Conservation (phyloP, 2,113 vertebrate genomes). For the Neolamprologus caudopunctatus region DNA sequence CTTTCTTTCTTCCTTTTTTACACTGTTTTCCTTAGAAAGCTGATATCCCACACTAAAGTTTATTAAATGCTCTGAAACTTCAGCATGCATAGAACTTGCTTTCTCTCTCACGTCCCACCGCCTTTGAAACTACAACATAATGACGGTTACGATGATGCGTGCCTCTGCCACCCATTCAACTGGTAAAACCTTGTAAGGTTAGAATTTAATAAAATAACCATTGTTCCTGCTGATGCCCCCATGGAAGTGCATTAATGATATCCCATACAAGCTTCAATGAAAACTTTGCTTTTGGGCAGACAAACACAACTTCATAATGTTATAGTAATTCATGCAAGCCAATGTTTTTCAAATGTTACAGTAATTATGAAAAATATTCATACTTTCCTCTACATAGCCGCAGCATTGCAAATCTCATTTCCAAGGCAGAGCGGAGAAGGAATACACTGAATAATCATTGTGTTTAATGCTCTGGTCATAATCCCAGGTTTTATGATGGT, state of each 20-base stretch:
- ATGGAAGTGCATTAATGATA: constrained; percentile 62
- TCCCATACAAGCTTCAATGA: constrained; percentile 56
- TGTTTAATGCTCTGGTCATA: constrained; percentile 81
- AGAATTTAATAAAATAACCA: constrained; percentile 50
- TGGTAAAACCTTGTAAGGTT: background rate
- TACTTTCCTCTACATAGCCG: constrained; percentile 52
- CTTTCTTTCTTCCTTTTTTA: background rate
- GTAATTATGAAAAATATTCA: constrained; percentile 75
- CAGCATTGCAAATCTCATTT: constrained; percentile 72
- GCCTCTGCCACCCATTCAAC: background rate
- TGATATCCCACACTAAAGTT: background rate
- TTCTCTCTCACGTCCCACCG: background rate
- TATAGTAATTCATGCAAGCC: constrained; percentile 66
- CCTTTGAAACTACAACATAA: background rate
- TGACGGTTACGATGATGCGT: background rate
- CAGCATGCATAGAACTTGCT: background rate
- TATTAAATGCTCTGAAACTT: background rate
- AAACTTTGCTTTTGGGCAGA: constrained; percentile 65
- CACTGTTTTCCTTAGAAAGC: background rate
- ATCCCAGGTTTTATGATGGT: constrained; percentile 80
- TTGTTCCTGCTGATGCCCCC: constrained; percentile 40
- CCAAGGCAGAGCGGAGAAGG: constrained; percentile 66
- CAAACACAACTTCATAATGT: constrained; percentile 63
- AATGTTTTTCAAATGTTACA: constrained; percentile 72
- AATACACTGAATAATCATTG: constrained; percentile 79